These are phyloP conservation scores for Allobates femoralis DNA, from an alignment of 2,797 vertebrate genomes.

Conservation along the genomic window DNA sequence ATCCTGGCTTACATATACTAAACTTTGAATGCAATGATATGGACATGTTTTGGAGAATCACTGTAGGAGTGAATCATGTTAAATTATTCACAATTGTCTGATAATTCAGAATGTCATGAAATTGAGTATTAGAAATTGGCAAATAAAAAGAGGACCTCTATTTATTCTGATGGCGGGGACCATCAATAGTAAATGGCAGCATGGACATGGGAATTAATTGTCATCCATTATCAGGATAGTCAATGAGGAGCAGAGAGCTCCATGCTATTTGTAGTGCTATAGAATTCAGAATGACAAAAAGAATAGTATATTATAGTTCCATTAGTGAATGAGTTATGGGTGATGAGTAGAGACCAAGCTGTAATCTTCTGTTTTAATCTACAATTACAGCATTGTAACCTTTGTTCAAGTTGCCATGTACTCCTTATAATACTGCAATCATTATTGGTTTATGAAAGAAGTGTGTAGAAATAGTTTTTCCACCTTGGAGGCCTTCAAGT, in stretches of 20 bases:
- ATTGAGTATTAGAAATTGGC: not conserved
- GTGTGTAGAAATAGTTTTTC: not conserved
- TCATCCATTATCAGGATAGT: not conserved
- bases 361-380: not conserved
- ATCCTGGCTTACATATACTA: not conserved
- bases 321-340: not conserved
- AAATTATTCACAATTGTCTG: not conserved
- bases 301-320: not conserved
- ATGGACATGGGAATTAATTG: not conserved
- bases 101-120: not conserved
- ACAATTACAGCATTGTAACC: not conserved
- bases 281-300: not conserved
- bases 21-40: not conserved
- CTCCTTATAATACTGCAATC: not conserved
- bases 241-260: not conserved
- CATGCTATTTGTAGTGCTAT: not conserved
- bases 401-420: not conserved
- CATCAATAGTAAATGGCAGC: too few species aligned
- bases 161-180: not conserved
- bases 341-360: not conserved
- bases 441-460: not conserved
- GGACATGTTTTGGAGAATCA: not conserved
- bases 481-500: constrained; percentile 38
- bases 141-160: not conserved
- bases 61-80: not conserved